Evolutionary conservation across 2,888 invertebrate genomes (phyloP).

Genomic region (Leptarthrus brevirostris): DNA sequence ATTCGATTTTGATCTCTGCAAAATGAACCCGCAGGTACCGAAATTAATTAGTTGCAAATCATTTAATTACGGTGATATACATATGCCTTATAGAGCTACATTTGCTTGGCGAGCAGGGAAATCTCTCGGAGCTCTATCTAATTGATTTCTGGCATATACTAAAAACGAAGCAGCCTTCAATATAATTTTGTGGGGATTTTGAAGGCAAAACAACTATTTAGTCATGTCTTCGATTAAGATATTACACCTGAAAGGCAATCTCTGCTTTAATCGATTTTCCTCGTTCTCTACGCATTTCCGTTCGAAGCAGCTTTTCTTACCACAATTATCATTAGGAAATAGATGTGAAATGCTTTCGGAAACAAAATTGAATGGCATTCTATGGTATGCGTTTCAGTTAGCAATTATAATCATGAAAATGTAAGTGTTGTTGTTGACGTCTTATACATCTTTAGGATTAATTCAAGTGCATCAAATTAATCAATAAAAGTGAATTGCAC

Average conservation of each 20-base stretch:
- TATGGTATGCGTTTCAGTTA: too few species aligned
- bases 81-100: not conserved
- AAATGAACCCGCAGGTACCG: not conserved
- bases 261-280: constrained; percentile 31
- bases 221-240: not conserved
- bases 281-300: constrained; percentile 12
- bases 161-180: not conserved
- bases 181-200: constrained; percentile 32
- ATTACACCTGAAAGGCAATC: not conserved
- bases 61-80: constrained; percentile 36
- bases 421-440: too few species aligned
- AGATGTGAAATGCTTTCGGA: too few species aligned
- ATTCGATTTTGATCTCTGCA: not conserved
- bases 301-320: too few species aligned
- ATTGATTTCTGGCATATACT: constrained; percentile 9
- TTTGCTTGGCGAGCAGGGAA: not conserved
- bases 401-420: too few species aligned
- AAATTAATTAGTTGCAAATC: constrained; percentile 43
- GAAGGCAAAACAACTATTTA: constrained; percentile 28
- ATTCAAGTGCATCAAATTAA: too few species aligned
- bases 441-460: too few species aligned
- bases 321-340: too few species aligned
- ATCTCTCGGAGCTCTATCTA: constrained; percentile 26
- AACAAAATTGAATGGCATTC: too few species aligned
- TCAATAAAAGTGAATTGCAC: too few species aligned